Evolutionary conservation across 2,888 invertebrate genomes (phyloP).

Genomic region (Laothoe populi): DNA sequence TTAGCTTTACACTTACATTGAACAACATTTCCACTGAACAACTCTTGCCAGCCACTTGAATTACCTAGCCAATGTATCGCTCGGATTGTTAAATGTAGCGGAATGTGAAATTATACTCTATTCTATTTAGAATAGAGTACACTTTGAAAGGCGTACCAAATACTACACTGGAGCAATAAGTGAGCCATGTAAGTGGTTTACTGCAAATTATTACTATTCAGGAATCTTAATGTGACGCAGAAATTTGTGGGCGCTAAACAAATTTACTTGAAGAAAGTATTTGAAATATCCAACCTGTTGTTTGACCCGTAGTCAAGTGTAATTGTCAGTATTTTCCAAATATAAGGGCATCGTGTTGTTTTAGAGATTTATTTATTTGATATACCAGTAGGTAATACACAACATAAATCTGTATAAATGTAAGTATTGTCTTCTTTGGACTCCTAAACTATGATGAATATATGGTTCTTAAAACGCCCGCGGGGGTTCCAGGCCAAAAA

Average conservation of each 20-base stretch:
- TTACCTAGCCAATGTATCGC: slow-evolving; percentile 13
- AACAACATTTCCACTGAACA: slow-evolving; percentile 4
- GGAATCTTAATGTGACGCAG: slow-evolving; percentile 21
- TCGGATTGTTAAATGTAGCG: neutral
- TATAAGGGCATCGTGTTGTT: no score
- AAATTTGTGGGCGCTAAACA: neutral
- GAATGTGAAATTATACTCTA: neutral
- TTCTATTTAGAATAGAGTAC: neutral
- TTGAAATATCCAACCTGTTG: no score
- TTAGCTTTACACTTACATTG: neutral
- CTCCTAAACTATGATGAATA: no score
- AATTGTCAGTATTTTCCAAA: no score
- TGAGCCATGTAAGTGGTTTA: slow-evolving; percentile 30
- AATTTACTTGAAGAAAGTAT: neutral
- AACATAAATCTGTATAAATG: no score
- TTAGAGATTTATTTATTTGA: no score
- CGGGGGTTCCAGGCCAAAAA: no score
- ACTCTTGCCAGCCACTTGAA: neutral
- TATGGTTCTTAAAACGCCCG: no score
- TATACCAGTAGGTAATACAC: no score
- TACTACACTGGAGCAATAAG: slow-evolving; percentile 25
- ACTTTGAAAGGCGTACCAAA: slow-evolving; percentile 3
- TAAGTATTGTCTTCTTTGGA: no score
- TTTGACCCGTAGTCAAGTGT: no score
- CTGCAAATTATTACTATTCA: slow-evolving; percentile 35